Base-by-base conservation (phyloP, 23 tunicate species). In the Halocynthia roretzi region DNA sequence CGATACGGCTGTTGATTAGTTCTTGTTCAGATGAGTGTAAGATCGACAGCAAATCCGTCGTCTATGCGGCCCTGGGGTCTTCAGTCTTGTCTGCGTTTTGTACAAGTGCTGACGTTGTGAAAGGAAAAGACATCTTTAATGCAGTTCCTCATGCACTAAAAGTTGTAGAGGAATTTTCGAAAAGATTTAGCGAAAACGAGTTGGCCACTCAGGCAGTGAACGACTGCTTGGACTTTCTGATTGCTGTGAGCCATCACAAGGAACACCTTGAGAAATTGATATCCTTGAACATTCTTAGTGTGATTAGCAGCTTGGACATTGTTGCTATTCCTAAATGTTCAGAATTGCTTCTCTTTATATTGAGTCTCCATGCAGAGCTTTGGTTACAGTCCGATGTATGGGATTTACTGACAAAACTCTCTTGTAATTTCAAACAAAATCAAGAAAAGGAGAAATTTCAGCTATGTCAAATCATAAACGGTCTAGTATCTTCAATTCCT, bases 21-120 rank as follows among this genome's bases (percentile, higher is more conserved):
- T 63, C 84, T 66, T 67, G 84, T 55, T 51, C 21, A 8, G 49
- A 77, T 6, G 71, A 17, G 20, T 63, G 76, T 56, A 64, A 66
- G 63, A 19, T 44, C 6, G 76, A 70, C 14, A 50, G 71, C 18
- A 56, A 62, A 52, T 54, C 15, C 8, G 14, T 52, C 51, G 64
- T 66, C 6, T 67, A 62, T 40, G 69, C 10, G 19, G 49, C 58
- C 10, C 71, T 88, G 17, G 95, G 83, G 5, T 9, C 79, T 23
- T 83, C 95, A 11, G 53, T 88, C 7, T 71, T 88, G 70, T 54
- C 75, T 50, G 73, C 86, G 50, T 88, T 83, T 78, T 62, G 71
- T 51, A 9, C 80, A 17, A 76, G 74, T 72, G 40, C 40, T 48
- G 77, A 83, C 22, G 18, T 82, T 5, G 61, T 52, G 17, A 7